These are phyloP conservation scores for Sipha maydis DNA, from an alignment of 2,888 invertebrate genomes.

Conservation along the genomic window DNA sequence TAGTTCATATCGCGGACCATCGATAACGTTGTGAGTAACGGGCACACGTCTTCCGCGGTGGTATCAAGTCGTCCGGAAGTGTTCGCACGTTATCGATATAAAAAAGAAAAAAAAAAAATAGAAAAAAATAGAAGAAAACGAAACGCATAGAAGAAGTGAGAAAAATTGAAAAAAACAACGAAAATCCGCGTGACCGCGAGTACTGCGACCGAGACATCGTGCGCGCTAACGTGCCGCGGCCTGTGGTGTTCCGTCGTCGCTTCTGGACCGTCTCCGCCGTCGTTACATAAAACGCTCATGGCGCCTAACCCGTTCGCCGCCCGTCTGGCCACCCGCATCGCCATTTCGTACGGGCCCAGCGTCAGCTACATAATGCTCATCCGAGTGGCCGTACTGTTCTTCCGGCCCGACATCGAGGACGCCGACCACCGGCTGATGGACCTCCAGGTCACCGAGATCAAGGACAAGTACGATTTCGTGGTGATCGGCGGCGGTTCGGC, in stretches of 20 bases:
- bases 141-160: not conserved
- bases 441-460: slow-evolving; percentile 70
- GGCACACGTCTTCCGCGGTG: too few relatives aligned
- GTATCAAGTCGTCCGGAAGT: too few relatives aligned
- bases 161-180: not conserved
- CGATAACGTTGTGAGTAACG: not conserved
- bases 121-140: too few relatives aligned
- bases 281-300: not conserved
- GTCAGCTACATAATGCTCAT: slow-evolving; percentile 75
- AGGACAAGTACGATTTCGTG: slow-evolving; percentile 79
- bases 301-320: slow-evolving; percentile 65
- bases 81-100: not conserved
- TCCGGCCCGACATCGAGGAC: slow-evolving; percentile 80
- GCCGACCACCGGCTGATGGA: slow-evolving; percentile 73
- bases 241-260: not conserved
- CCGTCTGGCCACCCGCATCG: slow-evolving; percentile 68
- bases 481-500: slow-evolving; percentile 86
- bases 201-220: too few relatives aligned
- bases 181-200: not conserved
- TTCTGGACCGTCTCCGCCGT: not conserved
- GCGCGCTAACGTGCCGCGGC: not conserved
- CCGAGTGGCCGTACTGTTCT: slow-evolving; percentile 73
- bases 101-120: not conserved
- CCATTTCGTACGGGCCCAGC: slow-evolving; percentile 75
- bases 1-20: too few relatives aligned